Evolutionary conservation across 2,888 invertebrate genomes (phyloP).

Genomic region (Drosophila borealis): DNA sequence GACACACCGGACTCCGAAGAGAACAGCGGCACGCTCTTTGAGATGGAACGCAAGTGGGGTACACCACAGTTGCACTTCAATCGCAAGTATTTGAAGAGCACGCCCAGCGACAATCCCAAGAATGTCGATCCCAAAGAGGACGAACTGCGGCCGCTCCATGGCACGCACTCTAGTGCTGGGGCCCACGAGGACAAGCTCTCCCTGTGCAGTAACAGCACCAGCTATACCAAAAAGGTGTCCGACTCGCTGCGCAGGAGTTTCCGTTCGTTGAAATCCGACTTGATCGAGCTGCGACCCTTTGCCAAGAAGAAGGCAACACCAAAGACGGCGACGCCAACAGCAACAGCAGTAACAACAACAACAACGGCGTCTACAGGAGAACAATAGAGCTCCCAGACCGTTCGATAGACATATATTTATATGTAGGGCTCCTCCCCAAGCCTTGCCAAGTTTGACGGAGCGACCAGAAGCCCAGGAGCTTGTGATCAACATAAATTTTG

Average conservation of each 20-base stretch:
- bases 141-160: conserved; percentile 54
- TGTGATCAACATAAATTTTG: neutral
- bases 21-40: conserved; percentile 50
- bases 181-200: conserved; percentile 76
- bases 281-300: conserved; percentile 81
- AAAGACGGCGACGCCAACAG: conserved; percentile 1
- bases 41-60: conserved; percentile 82
- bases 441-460: neutral
- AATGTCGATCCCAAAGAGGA: conserved; percentile 39
- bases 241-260: conserved; percentile 81
- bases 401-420: neutral
- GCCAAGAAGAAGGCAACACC: conserved; percentile 57
- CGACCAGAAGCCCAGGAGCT: neutral
- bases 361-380: neutral
- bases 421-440: neutral
- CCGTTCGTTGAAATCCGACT: conserved; percentile 77
- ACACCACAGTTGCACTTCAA: conserved; percentile 83
- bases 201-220: conserved; percentile 76
- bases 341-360: neutral
- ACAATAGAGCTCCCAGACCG: neutral
- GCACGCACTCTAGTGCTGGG: conserved; percentile 8
- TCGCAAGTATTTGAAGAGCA: conserved; percentile 80
- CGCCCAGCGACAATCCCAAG: conserved; percentile 62
- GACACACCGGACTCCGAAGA: conserved; percentile 64
- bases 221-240: conserved; percentile 81